Conservation (phyloP, 2,797 vertebrate genomes). For the Micrastur ruficollis region DNA sequence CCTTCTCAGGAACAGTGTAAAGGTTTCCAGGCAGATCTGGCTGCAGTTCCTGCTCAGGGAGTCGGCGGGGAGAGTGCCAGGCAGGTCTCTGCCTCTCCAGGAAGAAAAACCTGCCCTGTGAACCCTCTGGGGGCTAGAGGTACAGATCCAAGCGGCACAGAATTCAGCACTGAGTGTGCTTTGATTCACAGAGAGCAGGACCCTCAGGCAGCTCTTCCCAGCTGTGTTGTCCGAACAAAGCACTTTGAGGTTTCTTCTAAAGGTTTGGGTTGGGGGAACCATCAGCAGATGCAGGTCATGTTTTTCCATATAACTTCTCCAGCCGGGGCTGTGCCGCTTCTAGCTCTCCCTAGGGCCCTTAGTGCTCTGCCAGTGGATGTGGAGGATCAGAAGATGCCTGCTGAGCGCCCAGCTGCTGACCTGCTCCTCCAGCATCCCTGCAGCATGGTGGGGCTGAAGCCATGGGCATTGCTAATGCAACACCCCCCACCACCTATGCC, state of each 20-base stretch:
- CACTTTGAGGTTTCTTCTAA: neutral
- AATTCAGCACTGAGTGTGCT: fast-evolving
- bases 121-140: neutral
- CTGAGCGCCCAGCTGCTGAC: fast-evolving
- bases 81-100: neutral
- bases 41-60: neutral
- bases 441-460: neutral
- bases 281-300: neutral
- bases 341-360: neutral
- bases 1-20: neutral
- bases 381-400: neutral
- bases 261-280: neutral
- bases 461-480: neutral
- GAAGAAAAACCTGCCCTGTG: neutral
- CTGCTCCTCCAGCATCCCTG: neutral
- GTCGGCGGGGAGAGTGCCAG: neutral
- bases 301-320: neutral
- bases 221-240: fast-evolving
- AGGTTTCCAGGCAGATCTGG: neutral
- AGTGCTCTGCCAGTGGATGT: neutral
- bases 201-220: neutral
- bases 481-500: fast-evolving
- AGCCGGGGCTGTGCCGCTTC: neutral
- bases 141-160: fast-evolving
- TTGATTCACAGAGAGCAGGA: neutral